Base-by-base conservation (phyloP, 2,888 invertebrate genomes). In the Itoplectis maculator region DNA sequence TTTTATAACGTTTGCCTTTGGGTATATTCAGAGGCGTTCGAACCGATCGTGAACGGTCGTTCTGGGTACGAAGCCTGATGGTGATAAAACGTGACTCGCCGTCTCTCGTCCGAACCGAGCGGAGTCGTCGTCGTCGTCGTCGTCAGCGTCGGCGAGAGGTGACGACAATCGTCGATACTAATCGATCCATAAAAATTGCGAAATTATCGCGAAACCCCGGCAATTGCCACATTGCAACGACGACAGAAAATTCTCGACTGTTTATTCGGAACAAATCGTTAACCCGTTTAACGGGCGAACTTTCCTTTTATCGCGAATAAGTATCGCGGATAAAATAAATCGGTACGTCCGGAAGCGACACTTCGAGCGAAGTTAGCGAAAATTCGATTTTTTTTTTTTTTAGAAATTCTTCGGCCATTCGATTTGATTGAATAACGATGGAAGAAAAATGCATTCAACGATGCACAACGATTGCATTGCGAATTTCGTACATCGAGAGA, bases 251-350 rank as follows among this genome's bases (percentile, higher is more conserved):
- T 56, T 37, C 11, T 35, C 18, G 9, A 51, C 40, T n/a, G n/a
- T n/a, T 37, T 56, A 29, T 72, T 82, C 51, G 54, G 79, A 75
- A 82, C 9, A 72, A 79, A 82, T 51, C 18, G 70, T 61, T 79
- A 51, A 76, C 29, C 7, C 23, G 8, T 20, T 47, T 61, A 15
- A 11, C 7, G 35, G 56, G 35, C 20, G 23, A 51, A 74, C 40
- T 61, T 68, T 59, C 63, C 9, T 66, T 61, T 66, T 47, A 40
- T 70, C 56, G 47, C 54, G 23, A 47, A 5, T 47, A 15, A 42
- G n/a, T 13, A 45, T 72, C 35, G 11, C 29, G 45, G 15, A 18
- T 15, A 54, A 54, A 18, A 47, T 61, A 49, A 61, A 61, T 61
- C 45, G 35, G 15, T 0, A 72, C 13, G 40, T 72, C 45, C 72